phyloP scores from a whole-genome alignment of 2,797 vertebrate species.

The Vipera ursinii region DNA sequence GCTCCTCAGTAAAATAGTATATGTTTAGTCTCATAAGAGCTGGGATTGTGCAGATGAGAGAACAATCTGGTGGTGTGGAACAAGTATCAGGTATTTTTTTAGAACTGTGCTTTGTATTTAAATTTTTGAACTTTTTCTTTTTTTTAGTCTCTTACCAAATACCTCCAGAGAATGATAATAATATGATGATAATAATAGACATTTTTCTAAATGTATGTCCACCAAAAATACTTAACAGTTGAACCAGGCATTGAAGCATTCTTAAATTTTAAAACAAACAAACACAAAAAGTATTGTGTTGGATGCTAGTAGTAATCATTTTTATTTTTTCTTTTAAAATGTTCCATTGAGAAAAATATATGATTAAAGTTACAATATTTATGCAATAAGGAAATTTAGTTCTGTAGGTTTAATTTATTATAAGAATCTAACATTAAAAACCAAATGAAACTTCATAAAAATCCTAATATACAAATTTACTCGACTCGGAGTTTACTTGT shows the following conservation, averaged over 20 bases:
- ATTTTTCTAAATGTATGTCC: background rate
- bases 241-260: background rate
- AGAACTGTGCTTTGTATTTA: background rate
- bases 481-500: constrained; percentile 26
- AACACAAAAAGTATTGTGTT: constrained; percentile 10
- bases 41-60: background rate
- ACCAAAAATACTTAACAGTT: background rate
- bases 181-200: background rate
- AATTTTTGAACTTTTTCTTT: background rate
- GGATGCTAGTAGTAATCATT: background rate
- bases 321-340: background rate
- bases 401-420: background rate
- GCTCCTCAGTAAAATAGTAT: background rate
- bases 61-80: background rate
- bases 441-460: background rate
- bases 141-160: background rate
- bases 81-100: background rate
- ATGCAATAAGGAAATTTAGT: background rate
- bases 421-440: background rate
- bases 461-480: background rate
- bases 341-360: background rate
- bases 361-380: background rate
- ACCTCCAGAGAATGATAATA: background rate
- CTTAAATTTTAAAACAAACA: background rate
- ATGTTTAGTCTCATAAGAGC: background rate